Evolutionary conservation across 1,140 invertebrate genomes (phyloP).

Genomic region (Drosophila athabasca): DNA sequence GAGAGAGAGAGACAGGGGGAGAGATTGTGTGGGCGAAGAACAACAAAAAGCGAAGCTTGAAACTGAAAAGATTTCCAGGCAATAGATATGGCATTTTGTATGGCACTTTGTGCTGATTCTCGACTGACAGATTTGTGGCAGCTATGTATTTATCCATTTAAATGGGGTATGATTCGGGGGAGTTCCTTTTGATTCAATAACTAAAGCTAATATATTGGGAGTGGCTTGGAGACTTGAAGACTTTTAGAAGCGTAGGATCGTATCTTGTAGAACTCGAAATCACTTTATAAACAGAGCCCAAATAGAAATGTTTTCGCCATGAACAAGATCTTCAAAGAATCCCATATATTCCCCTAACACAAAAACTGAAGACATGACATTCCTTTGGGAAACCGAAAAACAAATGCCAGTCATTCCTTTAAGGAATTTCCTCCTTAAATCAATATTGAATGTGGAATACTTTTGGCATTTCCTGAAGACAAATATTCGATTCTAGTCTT

Average conservation of each 20-base stretch:
- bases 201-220: neutral
- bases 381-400: no score
- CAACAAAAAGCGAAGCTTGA: constrained; percentile 26
- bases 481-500: neutral
- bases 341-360: neutral
- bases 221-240: neutral
- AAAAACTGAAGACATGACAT: no score
- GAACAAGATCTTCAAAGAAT: no score
- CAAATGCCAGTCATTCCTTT: no score
- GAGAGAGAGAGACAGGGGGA: constrained; percentile 1
- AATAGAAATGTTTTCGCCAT: no score
- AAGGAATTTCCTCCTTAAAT: no score
- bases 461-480: no score
- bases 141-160: constrained; percentile 58
- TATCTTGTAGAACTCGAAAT: no score
- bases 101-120: constrained; percentile 1
- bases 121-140: constrained; percentile 70
- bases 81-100: constrained; percentile 34
- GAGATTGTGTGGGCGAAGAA: constrained; percentile 33
- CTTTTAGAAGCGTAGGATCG: neutral
- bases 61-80: constrained; percentile 38
- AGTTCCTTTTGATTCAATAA: constrained; percentile 9
- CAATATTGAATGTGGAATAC: no score
- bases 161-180: constrained; percentile 2
- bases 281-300: no score